These are phyloP conservation scores for Pterocles gutturalis DNA, from an alignment of 2,113 vertebrate species.

Conservation along the genomic window DNA sequence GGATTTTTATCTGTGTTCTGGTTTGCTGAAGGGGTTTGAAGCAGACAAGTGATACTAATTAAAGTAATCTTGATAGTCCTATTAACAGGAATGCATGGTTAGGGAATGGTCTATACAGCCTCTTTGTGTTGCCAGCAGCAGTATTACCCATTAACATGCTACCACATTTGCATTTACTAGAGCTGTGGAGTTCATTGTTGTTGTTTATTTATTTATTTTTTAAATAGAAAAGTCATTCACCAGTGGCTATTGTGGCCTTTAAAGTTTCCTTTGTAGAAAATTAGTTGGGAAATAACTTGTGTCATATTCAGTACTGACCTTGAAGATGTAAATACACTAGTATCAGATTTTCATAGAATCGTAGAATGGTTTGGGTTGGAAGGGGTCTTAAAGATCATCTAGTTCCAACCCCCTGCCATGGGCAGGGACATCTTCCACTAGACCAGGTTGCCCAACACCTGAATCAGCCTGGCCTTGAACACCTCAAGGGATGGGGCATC, in stretches of 20 bases:
- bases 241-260: background rate
- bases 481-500: no score
- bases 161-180: background rate
- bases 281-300: constrained; percentile 48
- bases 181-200: background rate
- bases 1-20: background rate
- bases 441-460: no score
- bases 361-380: no score
- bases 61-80: background rate
- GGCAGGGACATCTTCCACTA: no score
- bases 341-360: background rate
- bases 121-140: background rate
- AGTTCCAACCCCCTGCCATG: no score
- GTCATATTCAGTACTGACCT: background rate
- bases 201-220: background rate
- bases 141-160: background rate
- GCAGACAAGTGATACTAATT: background rate
- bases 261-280: constrained; percentile 33
- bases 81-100: background rate
- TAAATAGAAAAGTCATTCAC: background rate
- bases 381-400: no score
- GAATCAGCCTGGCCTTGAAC: no score
- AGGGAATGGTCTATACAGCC: background rate
- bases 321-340: background rate
- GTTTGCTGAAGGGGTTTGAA: background rate